Evolutionary conservation across 1,140 invertebrate genomes (phyloP).

Genomic region (Caligus rogercresseyi): DNA sequence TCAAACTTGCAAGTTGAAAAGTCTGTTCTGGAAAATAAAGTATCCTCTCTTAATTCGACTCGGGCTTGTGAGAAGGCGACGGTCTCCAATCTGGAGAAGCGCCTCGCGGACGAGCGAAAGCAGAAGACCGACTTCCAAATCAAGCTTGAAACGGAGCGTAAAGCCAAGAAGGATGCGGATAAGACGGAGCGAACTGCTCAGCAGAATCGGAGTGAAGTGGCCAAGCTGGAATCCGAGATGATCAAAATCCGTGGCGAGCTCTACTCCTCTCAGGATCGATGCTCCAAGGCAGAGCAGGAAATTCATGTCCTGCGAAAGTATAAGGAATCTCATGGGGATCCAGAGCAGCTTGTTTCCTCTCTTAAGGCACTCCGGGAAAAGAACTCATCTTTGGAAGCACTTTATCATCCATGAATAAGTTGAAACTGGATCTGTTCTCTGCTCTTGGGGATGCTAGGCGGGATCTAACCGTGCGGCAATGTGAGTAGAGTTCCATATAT

Average conservation of each 20-base stretch:
- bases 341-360: slow-evolving; percentile 59
- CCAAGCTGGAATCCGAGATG: slow-evolving; percentile 55
- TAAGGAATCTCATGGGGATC: slow-evolving; percentile 53
- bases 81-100: slow-evolving; percentile 52
- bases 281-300: slow-evolving; percentile 36
- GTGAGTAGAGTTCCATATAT: slow-evolving; percentile 39
- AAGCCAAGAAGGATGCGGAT: slow-evolving; percentile 47
- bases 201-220: slow-evolving; percentile 5
- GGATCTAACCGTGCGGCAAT: slow-evolving; percentile 74
- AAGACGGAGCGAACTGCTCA: slow-evolving; percentile 12
- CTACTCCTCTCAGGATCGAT: slow-evolving; percentile 52
- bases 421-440: slow-evolving; percentile 81
- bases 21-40: slow-evolving; percentile 30
- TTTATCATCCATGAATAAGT: slow-evolving; percentile 78
- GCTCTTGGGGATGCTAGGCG: slow-evolving; percentile 84
- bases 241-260: slow-evolving; percentile 51
- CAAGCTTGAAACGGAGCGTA: slow-evolving; percentile 36
- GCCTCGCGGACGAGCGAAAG: slow-evolving; percentile 62
- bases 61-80: slow-evolving; percentile 49
- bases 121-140: slow-evolving; percentile 55
- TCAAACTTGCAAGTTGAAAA: slow-evolving; percentile 20
- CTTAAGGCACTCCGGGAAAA: slow-evolving; percentile 64
- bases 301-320: slow-evolving; percentile 32
- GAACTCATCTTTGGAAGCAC: slow-evolving; percentile 67
- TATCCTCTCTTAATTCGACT: slow-evolving; percentile 47